Evolutionary conservation across 1,140 invertebrate species (phyloP), one percentile per base, ranked within the genome.

Genomic region (Dufourea novaeangliae): DNA sequence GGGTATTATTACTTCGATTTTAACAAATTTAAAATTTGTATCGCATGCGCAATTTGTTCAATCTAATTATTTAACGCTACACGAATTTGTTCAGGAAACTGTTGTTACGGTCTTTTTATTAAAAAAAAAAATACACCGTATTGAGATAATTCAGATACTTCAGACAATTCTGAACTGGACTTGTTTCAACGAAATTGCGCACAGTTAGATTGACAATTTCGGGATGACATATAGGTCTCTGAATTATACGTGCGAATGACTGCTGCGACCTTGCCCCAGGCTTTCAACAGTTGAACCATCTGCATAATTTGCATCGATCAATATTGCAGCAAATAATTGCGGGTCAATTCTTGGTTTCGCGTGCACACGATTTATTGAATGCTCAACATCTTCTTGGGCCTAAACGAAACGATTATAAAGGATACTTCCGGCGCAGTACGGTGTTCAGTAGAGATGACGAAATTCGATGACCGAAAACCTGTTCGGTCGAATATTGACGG

Each of bases 301-400:
- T 59, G 66, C 74, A 77, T 69, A 70, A 77, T 77, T 77, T 77
- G 66, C 56, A 59, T 77, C 66, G 74, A 77, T 70, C 74, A 57
- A 75, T 75, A 75, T 75, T 75, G 52, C 73, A 59, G 52, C n/a
- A 52, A 75, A 75, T 75, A 68, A 75, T 68, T 75, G 22, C 44
- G 14, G 37, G 39, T 27, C 56, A 59, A 75, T 32, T 68, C 22
- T 57, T 57, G 22, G 41, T 46, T 46, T 68, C 14, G 22, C 17
- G n/a, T 41, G 27, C 56, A 32, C 6, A 22, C 44, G 39, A 11
- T 29, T 34, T n/a, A 12, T 17, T 20, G 12, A 50, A 20, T 29
- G 12, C 12, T 10, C 29, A 12, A 8, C 25, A 20, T 68, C 32
- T 12, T 37, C 22, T 46, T 2, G 3, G 25, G 1, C 34, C 10